phyloP scores from a whole-genome alignment of 1,140 invertebrate species.

The Nilaparvata lugens region DNA sequence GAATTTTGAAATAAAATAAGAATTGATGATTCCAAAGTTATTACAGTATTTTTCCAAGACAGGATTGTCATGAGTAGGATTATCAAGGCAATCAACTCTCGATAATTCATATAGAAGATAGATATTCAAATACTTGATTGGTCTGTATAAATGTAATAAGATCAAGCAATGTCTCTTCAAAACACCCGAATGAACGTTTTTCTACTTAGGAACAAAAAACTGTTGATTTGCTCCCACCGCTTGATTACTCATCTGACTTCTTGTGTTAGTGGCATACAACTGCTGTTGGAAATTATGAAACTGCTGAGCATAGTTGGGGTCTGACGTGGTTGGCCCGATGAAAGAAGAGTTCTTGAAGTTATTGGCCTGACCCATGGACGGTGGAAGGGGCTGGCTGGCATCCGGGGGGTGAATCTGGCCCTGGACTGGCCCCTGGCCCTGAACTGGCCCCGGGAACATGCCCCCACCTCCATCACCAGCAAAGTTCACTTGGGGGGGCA shows the following conservation, averaged over 20 bases:
- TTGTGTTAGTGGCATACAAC: constrained; percentile 80
- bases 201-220: constrained; percentile 44
- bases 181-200: no score
- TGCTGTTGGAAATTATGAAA: constrained; percentile 94
- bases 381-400: constrained; percentile 62
- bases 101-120: no score
- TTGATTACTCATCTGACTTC: constrained; percentile 36
- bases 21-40: no score
- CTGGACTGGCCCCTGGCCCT: constrained; percentile 21
- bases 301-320: constrained; percentile 88
- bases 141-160: no score
- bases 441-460: constrained; percentile 37
- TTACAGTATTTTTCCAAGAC: no score
- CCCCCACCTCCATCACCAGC: constrained; percentile 34
- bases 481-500: constrained; percentile 28
- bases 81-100: no score
- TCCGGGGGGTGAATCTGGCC: constrained; percentile 40
- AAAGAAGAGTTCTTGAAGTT: constrained; percentile 73
- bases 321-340: constrained; percentile 71
- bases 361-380: constrained; percentile 63
- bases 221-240: constrained; percentile 40
- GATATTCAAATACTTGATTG: no score
- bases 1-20: no score
- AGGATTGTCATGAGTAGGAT: no score
- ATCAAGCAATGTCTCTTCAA: no score